phyloP scores from a whole-genome alignment of 2,113 vertebrate species.

The Anhinga anhinga region DNA sequence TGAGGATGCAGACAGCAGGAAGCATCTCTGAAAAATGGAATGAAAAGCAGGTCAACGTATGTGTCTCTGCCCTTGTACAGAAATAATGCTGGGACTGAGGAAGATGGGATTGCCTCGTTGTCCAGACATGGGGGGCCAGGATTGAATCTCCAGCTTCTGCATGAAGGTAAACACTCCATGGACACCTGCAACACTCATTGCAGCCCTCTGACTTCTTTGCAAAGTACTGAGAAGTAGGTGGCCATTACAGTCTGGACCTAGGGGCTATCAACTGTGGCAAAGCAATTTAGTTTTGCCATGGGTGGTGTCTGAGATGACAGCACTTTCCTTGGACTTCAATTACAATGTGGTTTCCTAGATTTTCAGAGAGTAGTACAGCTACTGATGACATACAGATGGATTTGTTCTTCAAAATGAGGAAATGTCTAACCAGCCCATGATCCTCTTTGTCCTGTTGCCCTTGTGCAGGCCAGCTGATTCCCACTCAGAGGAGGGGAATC shows the following conservation, averaged over 20 bases:
- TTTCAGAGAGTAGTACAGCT: neutral
- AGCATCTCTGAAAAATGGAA: neutral
- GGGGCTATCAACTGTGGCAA: neutral
- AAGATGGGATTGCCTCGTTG: neutral
- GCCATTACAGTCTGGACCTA: neutral
- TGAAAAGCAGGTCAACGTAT: neutral
- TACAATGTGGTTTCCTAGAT: neutral
- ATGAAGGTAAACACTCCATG: neutral
- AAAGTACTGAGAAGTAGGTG: neutral
- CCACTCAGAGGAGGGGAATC: neutral
- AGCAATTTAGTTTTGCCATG: neutral
- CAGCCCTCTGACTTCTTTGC: neutral
- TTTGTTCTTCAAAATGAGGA: neutral
- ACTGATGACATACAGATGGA: neutral
- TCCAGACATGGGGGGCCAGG: neutral
- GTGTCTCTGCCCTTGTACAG: neutral
- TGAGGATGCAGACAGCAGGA: neutral
- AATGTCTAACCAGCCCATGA: neutral
- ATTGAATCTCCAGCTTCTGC: neutral
- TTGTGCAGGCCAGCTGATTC: neutral
- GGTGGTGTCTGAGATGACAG: neutral
- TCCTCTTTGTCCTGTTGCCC: neutral
- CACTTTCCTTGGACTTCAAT: neutral
- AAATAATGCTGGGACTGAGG: neutral
- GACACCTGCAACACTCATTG: neutral